Conservation (phyloP, 2,888 invertebrate genomes). For the Aleiodes testaceus region DNA sequence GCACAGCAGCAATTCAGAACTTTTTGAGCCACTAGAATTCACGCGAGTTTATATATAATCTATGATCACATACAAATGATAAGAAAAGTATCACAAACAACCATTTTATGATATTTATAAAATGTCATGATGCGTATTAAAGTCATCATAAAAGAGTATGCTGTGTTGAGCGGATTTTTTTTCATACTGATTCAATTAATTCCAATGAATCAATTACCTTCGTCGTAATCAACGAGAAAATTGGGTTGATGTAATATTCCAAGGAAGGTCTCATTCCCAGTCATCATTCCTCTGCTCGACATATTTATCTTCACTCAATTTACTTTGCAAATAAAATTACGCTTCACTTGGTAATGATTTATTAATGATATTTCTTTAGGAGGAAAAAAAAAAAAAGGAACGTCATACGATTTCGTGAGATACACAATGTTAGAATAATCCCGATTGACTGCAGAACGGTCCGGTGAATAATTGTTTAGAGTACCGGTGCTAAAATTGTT, state of each 20-base stretch:
- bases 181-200: not conserved
- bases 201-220: conserved; percentile 60
- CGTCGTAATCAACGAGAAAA: conserved; percentile 66
- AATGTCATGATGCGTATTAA: no score
- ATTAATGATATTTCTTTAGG: not conserved
- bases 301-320: conserved; percentile 51
- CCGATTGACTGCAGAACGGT: conserved; percentile 7
- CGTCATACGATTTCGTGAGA: conserved; percentile 7
- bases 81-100: not conserved
- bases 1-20: conserved; percentile 9
- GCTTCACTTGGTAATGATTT: not conserved
- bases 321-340: not conserved
- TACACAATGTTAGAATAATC: conserved; percentile 13
- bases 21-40: conserved; percentile 18
- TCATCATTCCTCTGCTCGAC: conserved; percentile 68
- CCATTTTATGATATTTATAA: no score
- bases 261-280: conserved; percentile 59
- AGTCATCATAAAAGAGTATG: no score
- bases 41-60: conserved; percentile 13
- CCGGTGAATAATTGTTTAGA: conserved; percentile 35
- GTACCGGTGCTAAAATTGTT: conserved; percentile 44
- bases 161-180: no score
- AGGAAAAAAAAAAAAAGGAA: not conserved
- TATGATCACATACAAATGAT: not conserved
- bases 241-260: conserved; percentile 57